Evolutionary conservation across 2,113 vertebrate genomes (phyloP).

Genomic region (Otis tarda): DNA sequence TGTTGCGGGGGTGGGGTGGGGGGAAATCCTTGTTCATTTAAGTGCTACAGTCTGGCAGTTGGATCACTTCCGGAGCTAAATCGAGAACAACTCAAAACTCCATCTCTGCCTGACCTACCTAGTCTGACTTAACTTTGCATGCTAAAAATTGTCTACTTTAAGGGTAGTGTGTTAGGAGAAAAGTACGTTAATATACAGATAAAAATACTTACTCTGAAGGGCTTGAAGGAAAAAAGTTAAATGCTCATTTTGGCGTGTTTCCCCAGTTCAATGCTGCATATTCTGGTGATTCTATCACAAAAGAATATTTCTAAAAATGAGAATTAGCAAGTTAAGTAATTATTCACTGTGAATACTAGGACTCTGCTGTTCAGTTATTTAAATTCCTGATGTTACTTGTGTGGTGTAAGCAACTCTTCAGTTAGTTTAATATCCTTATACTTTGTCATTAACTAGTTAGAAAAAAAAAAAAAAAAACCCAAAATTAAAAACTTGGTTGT

Average conservation of each 20-base stretch:
- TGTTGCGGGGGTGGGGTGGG: too few species aligned
- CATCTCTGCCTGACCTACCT: not conserved
- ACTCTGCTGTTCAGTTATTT: not conserved
- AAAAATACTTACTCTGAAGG: not conserved
- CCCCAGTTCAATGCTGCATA: not conserved
- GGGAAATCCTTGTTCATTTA: not conserved
- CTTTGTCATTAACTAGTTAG: not conserved
- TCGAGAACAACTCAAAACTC: not conserved
- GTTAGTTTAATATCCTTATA: not conserved
- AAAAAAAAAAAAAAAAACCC: not conserved
- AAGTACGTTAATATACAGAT: not conserved
- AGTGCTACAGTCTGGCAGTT: not conserved
- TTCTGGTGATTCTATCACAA: not conserved
- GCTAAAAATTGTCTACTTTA: not conserved
- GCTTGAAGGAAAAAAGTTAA: not conserved
- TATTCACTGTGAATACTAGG: too few species aligned
- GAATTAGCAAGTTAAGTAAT: not conserved
- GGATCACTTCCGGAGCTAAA: too few species aligned
- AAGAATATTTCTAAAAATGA: not conserved
- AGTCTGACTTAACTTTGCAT: not conserved
- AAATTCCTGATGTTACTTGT: not conserved
- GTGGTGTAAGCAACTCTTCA: not conserved
- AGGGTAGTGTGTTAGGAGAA: not conserved
- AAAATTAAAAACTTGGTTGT: not conserved
- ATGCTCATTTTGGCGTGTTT: accelerated